Conservation (phyloP, 2,113 vertebrate species). For the Poecilia latipinna region DNA sequence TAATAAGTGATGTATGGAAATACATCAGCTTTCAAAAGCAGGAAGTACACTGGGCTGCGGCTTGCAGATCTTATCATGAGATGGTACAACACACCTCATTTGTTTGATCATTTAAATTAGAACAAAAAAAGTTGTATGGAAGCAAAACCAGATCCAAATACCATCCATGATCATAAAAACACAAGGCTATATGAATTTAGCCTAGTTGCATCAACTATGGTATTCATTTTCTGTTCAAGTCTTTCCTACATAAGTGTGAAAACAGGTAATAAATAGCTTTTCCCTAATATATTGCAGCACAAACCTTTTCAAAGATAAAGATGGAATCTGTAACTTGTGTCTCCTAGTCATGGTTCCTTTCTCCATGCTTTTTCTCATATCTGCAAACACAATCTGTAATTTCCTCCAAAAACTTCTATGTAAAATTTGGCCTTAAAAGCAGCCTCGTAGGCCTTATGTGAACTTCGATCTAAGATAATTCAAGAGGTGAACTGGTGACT, state of each 20-base stretch:
- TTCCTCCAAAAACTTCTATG: not conserved
- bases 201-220: not conserved
- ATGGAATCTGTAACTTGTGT: not conserved
- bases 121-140: not conserved
- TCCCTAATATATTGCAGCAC: not conserved
- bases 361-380: not conserved
- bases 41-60: not conserved
- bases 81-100: not conserved
- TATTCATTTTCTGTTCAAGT: not conserved
- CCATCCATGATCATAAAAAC: not conserved
- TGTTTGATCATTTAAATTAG: not conserved
- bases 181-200: not conserved
- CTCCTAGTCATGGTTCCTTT: not conserved
- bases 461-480: not conserved
- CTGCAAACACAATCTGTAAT: not conserved
- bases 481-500: not conserved
- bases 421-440: not conserved
- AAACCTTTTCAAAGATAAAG: not conserved
- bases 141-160: not conserved
- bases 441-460: not conserved
- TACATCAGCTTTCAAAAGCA: not conserved
- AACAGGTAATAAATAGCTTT: not conserved
- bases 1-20: not conserved
- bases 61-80: not conserved
- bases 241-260: not conserved